phyloP scores from a whole-genome alignment of 2,888 invertebrate genomes.

The Tubiluchus corallicola region DNA sequence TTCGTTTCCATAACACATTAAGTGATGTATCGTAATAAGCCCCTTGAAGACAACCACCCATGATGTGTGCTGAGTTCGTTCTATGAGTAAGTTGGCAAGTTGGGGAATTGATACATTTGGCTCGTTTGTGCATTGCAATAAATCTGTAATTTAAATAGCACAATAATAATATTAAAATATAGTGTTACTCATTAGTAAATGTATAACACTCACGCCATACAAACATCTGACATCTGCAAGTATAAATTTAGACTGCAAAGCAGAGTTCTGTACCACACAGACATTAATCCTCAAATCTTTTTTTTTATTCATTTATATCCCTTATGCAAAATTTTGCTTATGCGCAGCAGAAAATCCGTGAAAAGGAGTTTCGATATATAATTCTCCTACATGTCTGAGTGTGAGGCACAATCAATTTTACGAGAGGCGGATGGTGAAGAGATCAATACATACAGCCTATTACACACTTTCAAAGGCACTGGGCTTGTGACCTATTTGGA shows the following conservation, averaged over 20 bases:
- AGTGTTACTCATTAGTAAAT: not conserved
- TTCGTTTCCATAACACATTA: conserved; percentile 99
- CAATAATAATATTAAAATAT: not conserved
- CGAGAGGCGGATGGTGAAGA: too few species aligned
- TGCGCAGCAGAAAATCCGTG: too few species aligned
- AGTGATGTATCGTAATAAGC: conserved; percentile 90
- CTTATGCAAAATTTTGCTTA: too few species aligned
- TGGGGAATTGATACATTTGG: conserved; percentile 99
- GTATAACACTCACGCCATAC: not conserved
- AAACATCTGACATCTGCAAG: not conserved
- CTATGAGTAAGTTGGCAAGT: conserved; percentile 90
- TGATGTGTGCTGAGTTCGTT: conserved; percentile 88
- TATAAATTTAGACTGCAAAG: not conserved
- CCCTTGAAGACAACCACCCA: conserved; percentile 99
- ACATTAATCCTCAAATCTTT: not conserved
- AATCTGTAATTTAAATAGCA: conserved; percentile 51
- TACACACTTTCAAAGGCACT: too few species aligned
- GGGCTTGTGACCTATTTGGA: too few species aligned
- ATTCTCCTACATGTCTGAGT: too few species aligned
- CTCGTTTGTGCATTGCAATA: conserved; percentile 98
- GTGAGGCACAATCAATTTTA: too few species aligned
- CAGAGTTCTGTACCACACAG: too few species aligned
- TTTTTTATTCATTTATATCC: too few species aligned
- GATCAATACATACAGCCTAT: too few species aligned
- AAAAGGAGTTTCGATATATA: too few species aligned